A percentile compares a stretch with the other conserved stretches of the same genome.
These are phyloP conservation scores for Eulemur rubriventer DNA, from an alignment of 2,797 vertebrate species.

Conservation along the genomic window DNA sequence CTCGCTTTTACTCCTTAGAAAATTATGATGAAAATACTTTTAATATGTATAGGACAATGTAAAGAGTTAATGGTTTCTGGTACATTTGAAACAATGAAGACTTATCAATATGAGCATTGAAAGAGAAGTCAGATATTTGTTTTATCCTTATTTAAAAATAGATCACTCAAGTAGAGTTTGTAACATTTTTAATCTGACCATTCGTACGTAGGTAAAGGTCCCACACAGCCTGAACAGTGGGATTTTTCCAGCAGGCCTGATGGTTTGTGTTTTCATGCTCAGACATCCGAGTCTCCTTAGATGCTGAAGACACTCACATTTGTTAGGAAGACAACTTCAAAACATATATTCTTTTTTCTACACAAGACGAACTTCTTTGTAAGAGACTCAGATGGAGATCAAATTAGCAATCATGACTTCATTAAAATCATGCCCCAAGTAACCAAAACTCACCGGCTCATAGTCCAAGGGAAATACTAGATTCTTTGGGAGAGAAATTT, in stretches of 20 bases:
- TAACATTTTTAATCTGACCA: neutral
- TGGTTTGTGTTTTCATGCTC: neutral
- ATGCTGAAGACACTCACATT: neutral
- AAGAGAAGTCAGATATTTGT: neutral
- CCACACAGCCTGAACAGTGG: neutral
- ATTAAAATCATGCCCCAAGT: neutral
- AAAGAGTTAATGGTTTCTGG: neutral
- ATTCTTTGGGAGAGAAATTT: neutral
- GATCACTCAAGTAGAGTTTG: neutral
- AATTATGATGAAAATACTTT: neutral
- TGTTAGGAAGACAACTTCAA: neutral
- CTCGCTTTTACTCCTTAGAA: neutral
- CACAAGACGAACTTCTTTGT: neutral
- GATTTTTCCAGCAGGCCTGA: neutral
- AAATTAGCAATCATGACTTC: neutral
- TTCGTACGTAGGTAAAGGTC: neutral
- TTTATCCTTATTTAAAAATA: neutral
- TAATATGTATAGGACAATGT: neutral
- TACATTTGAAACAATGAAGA: neutral
- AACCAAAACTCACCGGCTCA: neutral
- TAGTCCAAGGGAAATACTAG: neutral
- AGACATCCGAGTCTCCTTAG: neutral
- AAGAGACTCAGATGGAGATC: neutral
- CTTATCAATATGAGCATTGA: neutral
- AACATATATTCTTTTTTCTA: neutral